Evolutionary conservation across 2,888 invertebrate genomes (phyloP).

Genomic region (Ypsolopha scabrella): DNA sequence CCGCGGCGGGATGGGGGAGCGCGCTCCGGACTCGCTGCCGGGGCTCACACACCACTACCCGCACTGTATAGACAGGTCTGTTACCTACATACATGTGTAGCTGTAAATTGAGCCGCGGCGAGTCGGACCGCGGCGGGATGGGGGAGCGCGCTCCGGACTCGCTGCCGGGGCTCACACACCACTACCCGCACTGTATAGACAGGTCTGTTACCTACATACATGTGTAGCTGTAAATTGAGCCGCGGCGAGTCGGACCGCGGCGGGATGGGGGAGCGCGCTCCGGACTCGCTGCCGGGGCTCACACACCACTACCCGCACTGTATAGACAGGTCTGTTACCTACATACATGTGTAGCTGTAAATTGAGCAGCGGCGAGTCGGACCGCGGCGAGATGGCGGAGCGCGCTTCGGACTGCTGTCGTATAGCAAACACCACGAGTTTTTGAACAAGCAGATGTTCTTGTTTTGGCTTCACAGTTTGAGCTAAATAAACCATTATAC

Average conservation of each 20-base stretch:
- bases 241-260: constrained; percentile 42
- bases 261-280: constrained; percentile 60
- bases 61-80: background rate
- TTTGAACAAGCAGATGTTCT: too few species aligned
- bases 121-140: constrained; percentile 50
- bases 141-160: constrained; percentile 71
- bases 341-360: too few species aligned
- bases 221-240: too few species aligned
- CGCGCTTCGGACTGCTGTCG: constrained; percentile 74
- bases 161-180: constrained; percentile 76
- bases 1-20: too few species aligned
- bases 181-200: constrained; percentile 52
- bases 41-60: background rate
- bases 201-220: too few species aligned
- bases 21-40: too few species aligned
- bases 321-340: background rate
- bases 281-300: constrained; percentile 77
- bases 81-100: too few species aligned
- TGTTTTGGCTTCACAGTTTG: too few species aligned
- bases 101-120: constrained; percentile 23
- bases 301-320: constrained; percentile 71
- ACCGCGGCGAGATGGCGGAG: constrained; percentile 45
- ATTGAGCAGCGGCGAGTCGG: constrained; percentile 38
- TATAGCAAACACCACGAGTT: too few species aligned
- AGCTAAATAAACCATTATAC: too few species aligned